Base-by-base conservation (phyloP, 2,888 invertebrate genomes). In the Mythimna loreyi region DNA sequence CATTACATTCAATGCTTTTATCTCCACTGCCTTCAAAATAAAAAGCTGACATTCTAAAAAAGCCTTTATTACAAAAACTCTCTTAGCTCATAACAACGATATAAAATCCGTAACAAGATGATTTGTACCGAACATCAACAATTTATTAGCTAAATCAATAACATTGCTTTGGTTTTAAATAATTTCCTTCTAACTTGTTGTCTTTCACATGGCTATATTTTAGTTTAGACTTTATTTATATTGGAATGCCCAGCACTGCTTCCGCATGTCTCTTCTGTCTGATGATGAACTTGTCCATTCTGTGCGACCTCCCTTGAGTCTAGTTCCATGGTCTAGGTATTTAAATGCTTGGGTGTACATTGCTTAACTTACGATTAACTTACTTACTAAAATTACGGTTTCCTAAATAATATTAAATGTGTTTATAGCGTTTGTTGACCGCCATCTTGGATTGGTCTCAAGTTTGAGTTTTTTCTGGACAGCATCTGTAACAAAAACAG, bases 381-480 rank as follows among this genome's bases (percentile, higher is more conserved):
- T 94, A 94, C 72, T 75, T 86, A 91, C 90, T 95, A 94, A 90
- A 88, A 91, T 94, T 94, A 95, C 94, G 94, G 94, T 94, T 95
- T 91, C 93, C 89, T 94, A 94, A 66, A 85, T 80, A 83, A 85
- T 80, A 83, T 90, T 90, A 90, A 85, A 69, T 86, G 85, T 89
- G 87, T 89, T 89, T 90, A 86, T 89, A 87, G 86, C 87, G 87
- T 88, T 78, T 87, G 83, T 89, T 87, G 85, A 86, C 88, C 91
- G 87, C 90, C 91, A 89, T 87, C 87, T 86, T 87, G 81, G 87
- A 86, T 92, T 91, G 92, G 91, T 93, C 92, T 94, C 93, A 86
- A 83, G 66, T 83, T 81, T 87, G 81, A 86, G 88, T 87, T 89
- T 86, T 82, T 87, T 84, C 80, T 87, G 82, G 88, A 86, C 84